A percentile compares a stretch with the other conserved stretches of the same genome.
Evolutionary conservation across 2,113 vertebrate species (phyloP).

Genomic region (Noturus placidus): DNA sequence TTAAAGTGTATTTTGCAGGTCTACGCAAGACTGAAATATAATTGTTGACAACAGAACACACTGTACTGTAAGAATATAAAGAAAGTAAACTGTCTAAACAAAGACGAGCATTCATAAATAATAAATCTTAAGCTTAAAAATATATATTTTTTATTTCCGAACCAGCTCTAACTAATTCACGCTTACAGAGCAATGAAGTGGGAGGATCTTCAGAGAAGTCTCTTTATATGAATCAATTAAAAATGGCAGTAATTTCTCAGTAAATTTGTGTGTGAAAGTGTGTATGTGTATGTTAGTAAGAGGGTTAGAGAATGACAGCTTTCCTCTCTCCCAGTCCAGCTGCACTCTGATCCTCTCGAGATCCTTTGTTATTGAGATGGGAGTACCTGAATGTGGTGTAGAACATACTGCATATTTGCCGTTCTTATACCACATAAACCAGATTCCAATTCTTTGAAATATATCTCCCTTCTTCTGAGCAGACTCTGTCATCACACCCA

Average conservation of each 20-base stretch:
- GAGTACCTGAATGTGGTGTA: neutral
- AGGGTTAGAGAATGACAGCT: neutral
- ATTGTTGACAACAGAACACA: neutral
- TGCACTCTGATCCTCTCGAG: conserved; percentile 22
- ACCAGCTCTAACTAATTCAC: neutral
- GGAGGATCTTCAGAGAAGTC: neutral
- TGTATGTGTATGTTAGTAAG: conserved; percentile 1
- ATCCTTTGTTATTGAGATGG: neutral
- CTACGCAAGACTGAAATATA: neutral
- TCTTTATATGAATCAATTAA: neutral
- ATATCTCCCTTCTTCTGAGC: neutral
- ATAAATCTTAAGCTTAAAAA: neutral
- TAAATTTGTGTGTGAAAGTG: conserved; percentile 40
- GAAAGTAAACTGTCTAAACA: neutral
- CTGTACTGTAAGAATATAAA: neutral
- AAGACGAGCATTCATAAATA: neutral
- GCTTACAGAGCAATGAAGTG: neutral
- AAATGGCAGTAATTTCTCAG: conserved; percentile 36
- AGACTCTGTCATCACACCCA: conserved; percentile 41
- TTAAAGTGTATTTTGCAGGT: neutral
- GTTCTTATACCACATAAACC: conserved; percentile 18
- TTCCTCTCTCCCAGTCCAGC: neutral
- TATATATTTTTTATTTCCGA: neutral
- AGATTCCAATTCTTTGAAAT: neutral
- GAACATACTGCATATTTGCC: neutral